Evolutionary conservation across 2,797 vertebrate genomes (phyloP).

Genomic region (Heterohyrax brucei): DNA sequence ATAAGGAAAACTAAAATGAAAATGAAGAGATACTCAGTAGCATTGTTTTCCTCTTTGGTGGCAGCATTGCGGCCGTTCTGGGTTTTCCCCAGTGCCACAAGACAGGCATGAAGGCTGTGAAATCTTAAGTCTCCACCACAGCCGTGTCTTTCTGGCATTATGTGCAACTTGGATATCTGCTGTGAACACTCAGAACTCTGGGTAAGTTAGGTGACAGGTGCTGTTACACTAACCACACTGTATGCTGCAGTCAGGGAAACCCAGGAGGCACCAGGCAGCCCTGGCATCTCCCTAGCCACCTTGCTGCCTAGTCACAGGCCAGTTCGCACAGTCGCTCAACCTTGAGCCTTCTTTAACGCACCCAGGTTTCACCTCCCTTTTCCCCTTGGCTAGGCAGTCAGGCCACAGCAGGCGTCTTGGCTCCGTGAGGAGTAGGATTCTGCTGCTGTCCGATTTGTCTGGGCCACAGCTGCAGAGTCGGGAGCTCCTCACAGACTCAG

Average conservation of each 20-base stretch:
- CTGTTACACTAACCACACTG: background rate
- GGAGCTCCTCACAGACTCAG: constrained; percentile 71
- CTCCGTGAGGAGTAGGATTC: constrained; percentile 75
- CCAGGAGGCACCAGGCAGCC: background rate
- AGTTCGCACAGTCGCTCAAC: background rate
- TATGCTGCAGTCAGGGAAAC: rapidly evolving
- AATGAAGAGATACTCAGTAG: constrained; percentile 9
- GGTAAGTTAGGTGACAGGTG: no score
- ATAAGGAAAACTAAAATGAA: constrained; percentile 23
- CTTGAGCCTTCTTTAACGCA: background rate
- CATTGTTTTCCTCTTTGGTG: constrained; percentile 1
- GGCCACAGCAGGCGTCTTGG: background rate
- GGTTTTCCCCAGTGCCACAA: background rate
- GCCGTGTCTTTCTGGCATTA: background rate
- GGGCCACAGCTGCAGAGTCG: constrained; percentile 88
- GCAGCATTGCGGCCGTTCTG: background rate
- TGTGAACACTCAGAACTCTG: background rate
- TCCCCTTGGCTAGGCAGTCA: background rate
- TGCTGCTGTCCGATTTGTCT: constrained; percentile 82
- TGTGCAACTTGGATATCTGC: background rate
- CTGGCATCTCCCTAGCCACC: background rate
- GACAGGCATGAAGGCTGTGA: background rate
- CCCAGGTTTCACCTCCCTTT: background rate
- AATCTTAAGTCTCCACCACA: background rate
- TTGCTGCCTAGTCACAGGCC: background rate